Conservation (phyloP, 2,797 vertebrate species). For the Cryptoprocta ferox region DNA sequence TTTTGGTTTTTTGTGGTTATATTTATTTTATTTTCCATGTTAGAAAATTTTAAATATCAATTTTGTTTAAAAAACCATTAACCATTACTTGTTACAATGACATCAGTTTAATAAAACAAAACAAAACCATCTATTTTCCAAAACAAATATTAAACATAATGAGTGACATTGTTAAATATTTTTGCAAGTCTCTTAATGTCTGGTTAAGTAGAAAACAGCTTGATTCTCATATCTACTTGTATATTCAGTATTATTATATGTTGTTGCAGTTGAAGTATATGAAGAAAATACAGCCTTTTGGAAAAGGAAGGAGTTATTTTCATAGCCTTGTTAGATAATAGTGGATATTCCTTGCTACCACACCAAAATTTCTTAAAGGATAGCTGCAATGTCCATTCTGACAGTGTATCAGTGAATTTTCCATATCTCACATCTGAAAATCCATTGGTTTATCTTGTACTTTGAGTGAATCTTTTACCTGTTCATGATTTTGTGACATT, state of each 20-base stretch:
- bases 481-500: conserved; percentile 36
- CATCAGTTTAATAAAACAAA: conserved; percentile 1
- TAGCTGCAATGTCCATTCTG: background rate
- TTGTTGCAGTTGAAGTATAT: conserved; percentile 54
- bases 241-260: background rate
- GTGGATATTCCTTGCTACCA: conserved; percentile 4
- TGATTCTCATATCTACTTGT: background rate
- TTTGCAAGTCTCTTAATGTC: background rate
- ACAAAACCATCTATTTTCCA: background rate
- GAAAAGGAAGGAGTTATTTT: conserved; percentile 34
- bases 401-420: background rate
- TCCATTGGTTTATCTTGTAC: background rate
- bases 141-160: conserved; percentile 41
- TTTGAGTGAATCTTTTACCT: background rate
- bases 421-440: conserved; percentile 20
- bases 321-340: conserved; percentile 14
- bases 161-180: background rate
- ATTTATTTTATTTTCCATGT: conserved; percentile 18
- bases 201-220: conserved; percentile 20
- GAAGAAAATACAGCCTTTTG: conserved; percentile 55
- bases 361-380: conserved; percentile 15
- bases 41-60: background rate
- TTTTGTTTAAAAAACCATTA: background rate
- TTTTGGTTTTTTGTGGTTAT: conserved; percentile 36
- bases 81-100: background rate